Evolutionary conservation across 2,113 vertebrate species (phyloP).

Genomic region (Rhynchopsitta pachyrhyncha): DNA sequence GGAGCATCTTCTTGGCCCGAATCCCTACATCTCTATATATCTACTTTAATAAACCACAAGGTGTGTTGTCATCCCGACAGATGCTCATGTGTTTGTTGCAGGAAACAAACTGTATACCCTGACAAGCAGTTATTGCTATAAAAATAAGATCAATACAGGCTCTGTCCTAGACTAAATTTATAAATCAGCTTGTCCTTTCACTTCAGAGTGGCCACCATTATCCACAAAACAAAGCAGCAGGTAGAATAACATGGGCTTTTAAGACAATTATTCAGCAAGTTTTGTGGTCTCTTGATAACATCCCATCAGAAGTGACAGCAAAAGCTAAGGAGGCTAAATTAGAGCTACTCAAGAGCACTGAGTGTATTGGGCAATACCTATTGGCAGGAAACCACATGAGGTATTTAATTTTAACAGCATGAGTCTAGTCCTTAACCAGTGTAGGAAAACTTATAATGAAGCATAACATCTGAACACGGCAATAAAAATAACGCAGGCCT

Average conservation of each 20-base stretch:
- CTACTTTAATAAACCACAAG: neutral
- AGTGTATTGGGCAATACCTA: neutral
- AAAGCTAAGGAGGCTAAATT: neutral
- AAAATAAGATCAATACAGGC: neutral
- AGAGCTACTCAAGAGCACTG: neutral
- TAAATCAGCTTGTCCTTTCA: neutral
- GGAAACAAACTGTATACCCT: constrained; percentile 9
- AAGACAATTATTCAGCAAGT: constrained; percentile 20
- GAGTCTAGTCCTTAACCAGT: neutral
- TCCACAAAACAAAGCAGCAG: constrained; percentile 5
- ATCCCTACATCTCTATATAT: neutral
- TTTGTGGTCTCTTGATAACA: neutral
- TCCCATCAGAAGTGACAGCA: neutral
- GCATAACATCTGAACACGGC: neutral
- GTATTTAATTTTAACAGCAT: neutral
- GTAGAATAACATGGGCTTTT: neutral
- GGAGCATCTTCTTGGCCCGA: neutral
- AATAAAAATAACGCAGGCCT: neutral
- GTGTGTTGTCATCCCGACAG: constrained; percentile 13
- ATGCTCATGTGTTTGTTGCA: neutral
- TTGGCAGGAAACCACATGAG: neutral
- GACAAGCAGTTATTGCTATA: constrained; percentile 19
- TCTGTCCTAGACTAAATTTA: neutral
- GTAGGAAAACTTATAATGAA: neutral
- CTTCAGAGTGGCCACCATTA: neutral